A percentile compares a stretch with the other conserved stretches of the same genome.
Conservation (phyloP, 2,113 vertebrate species). For the Melanerpes formicivorus region DNA sequence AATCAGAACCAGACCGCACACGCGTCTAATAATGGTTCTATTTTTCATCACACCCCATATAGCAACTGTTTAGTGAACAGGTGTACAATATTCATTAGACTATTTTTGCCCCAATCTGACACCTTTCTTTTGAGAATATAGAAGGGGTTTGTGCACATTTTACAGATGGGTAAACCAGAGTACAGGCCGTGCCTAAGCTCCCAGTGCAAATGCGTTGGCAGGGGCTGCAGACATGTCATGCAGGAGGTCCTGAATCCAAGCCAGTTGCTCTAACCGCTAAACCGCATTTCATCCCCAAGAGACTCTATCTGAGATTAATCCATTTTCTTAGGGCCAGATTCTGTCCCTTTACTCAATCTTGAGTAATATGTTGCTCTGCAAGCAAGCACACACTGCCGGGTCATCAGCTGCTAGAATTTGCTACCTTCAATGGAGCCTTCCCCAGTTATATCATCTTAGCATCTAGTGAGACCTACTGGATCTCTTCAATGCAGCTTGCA, state of each 20-base stretch:
- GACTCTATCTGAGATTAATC: neutral
- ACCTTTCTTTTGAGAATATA: neutral
- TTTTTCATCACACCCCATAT: neutral
- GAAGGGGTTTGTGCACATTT: neutral
- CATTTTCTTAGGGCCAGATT: constrained; percentile 3
- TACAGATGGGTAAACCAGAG: neutral
- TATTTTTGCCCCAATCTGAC: neutral
- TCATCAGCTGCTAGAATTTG: neutral
- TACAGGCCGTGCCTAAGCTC: neutral
- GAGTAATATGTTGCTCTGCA: neutral
- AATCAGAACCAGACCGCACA: neutral
- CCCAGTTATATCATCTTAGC: neutral
- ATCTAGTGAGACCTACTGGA: neutral
- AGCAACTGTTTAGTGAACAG: neutral
- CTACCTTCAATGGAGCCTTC: neutral
- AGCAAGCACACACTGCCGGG: neutral
- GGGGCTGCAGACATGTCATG: neutral
- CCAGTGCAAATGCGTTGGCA: neutral
- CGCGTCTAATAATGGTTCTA: neutral
- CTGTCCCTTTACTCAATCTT: neutral
- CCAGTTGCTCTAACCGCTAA: constrained; percentile 46
- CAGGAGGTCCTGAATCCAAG: constrained; percentile 58
- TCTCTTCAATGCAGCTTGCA: neutral
- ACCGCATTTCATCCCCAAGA: neutral
- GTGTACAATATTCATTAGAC: neutral